These are phyloP conservation scores for Eonycteris spelaea DNA, from an alignment of 2,113 vertebrate genomes.

Conservation along the genomic window DNA sequence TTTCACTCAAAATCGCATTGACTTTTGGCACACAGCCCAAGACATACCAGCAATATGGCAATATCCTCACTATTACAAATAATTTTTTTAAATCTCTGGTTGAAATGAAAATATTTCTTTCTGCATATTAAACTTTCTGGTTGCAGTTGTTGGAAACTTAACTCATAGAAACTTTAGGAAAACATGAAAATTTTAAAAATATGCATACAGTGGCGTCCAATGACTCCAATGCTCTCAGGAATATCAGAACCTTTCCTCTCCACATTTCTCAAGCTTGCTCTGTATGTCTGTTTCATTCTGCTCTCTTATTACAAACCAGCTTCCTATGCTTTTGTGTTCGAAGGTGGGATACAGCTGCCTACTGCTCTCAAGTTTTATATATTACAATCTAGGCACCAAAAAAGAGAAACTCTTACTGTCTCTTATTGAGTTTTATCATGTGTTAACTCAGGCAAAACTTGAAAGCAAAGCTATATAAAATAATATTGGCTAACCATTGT, in stretches of 20 bases:
- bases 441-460: neutral
- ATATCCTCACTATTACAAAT: neutral
- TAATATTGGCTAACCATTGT: neutral
- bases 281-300: neutral
- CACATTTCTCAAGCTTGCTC: neutral
- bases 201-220: neutral
- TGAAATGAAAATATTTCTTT: neutral
- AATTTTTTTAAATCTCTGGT: neutral
- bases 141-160: neutral
- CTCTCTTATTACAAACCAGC: neutral
- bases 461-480: neutral
- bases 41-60: neutral
- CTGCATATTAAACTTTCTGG: neutral
- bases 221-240: neutral
- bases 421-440: neutral
- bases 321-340: neutral
- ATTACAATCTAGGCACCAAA: neutral
- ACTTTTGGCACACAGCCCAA: neutral
- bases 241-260: neutral
- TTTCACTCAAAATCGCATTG: slow-evolving; percentile 14
- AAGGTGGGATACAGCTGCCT: neutral
- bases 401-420: neutral
- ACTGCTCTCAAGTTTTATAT: neutral
- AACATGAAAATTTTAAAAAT: neutral
- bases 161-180: neutral